A percentile compares a stretch with the other conserved stretches of the same genome.
Evolutionary conservation across 2,797 vertebrate species (phyloP).

Genomic region (Heteromormyrus szaboi): DNA sequence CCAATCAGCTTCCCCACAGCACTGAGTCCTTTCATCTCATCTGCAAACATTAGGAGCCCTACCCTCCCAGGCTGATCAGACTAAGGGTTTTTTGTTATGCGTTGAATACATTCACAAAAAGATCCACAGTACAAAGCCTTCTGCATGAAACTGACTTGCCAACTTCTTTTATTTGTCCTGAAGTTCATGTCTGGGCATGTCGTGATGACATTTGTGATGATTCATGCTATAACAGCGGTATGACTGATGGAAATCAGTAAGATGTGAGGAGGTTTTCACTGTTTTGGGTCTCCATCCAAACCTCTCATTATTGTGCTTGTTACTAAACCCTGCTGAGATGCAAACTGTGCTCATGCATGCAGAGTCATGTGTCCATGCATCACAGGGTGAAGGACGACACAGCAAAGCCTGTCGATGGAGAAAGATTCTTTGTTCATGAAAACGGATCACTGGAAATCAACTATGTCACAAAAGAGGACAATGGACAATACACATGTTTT

Average conservation of each 20-base stretch:
- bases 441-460: constrained; percentile 82
- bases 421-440: constrained; percentile 55
- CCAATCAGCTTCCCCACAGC: too few relatives aligned
- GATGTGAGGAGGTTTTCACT: background rate
- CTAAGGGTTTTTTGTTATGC: background rate
- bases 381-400: constrained; percentile 77
- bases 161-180: background rate
- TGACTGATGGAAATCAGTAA: background rate
- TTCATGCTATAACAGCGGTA: background rate
- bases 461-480: constrained; percentile 61
- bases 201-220: background rate
- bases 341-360: background rate
- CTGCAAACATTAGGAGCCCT: background rate
- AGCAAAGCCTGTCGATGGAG: constrained; percentile 56
- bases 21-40: background rate
- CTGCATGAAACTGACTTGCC: background rate
- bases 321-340: background rate
- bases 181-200: background rate
- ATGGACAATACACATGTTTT: constrained; percentile 78
- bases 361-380: background rate
- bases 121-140: background rate
- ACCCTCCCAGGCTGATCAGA: background rate
- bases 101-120: background rate
- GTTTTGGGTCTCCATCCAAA: background rate
- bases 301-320: background rate